Conservation (phyloP, 1,140 invertebrate species). For the Mamestra configurata region DNA sequence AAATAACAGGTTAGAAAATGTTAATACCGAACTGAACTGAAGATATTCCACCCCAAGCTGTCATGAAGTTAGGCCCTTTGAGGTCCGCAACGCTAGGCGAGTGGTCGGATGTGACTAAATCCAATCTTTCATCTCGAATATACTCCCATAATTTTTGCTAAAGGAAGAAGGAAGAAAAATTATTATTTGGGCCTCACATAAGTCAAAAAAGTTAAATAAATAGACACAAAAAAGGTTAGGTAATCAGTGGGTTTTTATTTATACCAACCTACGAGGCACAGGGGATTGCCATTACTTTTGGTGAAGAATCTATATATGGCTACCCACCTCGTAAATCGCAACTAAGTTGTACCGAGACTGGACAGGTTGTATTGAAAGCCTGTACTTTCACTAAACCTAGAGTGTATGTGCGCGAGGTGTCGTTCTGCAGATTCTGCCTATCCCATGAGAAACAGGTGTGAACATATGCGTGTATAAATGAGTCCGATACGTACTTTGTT, state of each 20-base stretch:
- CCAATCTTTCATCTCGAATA: conserved; percentile 87
- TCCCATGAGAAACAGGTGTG: no score
- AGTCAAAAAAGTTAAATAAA: no score
- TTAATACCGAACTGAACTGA: conserved; percentile 91
- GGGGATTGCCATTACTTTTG: background rate
- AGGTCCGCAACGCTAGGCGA: conserved; percentile 90
- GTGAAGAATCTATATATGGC: background rate
- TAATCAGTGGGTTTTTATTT: no score
- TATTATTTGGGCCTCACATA: no score
- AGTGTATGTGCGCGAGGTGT: no score
- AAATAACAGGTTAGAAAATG: conserved; percentile 44
- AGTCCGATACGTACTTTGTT: conserved; percentile 89
- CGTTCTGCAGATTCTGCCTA: background rate
- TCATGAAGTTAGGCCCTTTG: conserved; percentile 90
- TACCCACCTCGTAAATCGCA: no score
- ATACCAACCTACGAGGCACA: no score
- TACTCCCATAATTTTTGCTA: conserved; percentile 90
- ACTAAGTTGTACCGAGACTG: background rate
- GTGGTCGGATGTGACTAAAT: conserved; percentile 92
- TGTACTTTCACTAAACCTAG: no score
- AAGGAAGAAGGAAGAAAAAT: no score
- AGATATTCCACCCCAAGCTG: conserved; percentile 92
- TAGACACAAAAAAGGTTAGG: no score
- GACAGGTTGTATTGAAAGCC: no score
- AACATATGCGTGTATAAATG: no score